Percentiles rank a stretch among this genome's conserved stretches.
These are phyloP conservation scores for Drosophila kambysellisi DNA, from an alignment of 2,888 invertebrate genomes.

Conservation along the genomic window DNA sequence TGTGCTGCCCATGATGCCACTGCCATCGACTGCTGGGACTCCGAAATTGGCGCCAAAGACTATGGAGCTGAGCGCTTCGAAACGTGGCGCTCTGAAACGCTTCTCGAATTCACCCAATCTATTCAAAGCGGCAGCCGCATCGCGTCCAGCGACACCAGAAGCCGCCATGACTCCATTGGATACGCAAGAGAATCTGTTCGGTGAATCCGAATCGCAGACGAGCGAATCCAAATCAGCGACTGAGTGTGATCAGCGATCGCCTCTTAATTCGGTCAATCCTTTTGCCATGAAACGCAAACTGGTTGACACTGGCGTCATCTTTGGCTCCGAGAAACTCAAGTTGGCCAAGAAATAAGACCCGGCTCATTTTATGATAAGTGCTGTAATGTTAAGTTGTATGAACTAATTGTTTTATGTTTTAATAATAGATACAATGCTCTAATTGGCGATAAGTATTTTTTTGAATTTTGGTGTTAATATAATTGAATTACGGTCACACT, in stretches of 20 bases:
- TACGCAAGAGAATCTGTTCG: conserved; percentile 73
- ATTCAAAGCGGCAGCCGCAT: conserved; percentile 70
- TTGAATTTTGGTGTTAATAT: too few relatives aligned
- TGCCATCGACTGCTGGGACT: conserved; percentile 22
- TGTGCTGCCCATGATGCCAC: conserved; percentile 59
- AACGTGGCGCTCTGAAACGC: conserved; percentile 87
- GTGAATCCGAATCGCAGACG: conserved; percentile 50
- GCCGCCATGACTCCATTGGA: conserved; percentile 45
- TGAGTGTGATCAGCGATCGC: conserved; percentile 64
- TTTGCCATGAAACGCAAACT: conserved; percentile 85
- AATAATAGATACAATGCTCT: background rate
- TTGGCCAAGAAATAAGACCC: conserved; percentile 70
- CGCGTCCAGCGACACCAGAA: conserved; percentile 59
- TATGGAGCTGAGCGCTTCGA: conserved; percentile 81
- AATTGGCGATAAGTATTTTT: background rate
- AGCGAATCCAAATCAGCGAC: conserved; percentile 27
- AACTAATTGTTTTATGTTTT: conserved; percentile 18
- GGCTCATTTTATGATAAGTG: conserved; percentile 13
- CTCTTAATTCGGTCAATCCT: conserved; percentile 78
- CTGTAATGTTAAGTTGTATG: conserved; percentile 12
- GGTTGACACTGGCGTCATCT: conserved; percentile 77
- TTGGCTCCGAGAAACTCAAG: conserved; percentile 80
- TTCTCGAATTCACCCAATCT: conserved; percentile 81
- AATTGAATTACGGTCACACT: background rate
- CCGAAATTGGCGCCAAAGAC: conserved; percentile 79